Conservation (phyloP, 2,888 invertebrate genomes). For the Phragmatobia fuliginosa region DNA sequence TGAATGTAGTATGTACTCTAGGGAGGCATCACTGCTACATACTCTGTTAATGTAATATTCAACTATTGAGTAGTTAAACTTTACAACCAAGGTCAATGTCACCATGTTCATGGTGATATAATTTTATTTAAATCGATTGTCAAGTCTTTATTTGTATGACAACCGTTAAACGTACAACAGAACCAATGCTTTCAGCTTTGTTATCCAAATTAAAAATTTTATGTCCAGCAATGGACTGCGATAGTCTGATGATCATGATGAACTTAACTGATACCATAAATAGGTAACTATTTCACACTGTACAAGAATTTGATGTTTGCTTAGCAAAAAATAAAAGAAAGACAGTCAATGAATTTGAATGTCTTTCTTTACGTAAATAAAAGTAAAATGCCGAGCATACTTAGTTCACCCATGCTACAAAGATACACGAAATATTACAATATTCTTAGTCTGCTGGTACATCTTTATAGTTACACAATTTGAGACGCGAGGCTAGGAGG, state of each 20-base stretch:
- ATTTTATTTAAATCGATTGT: neutral
- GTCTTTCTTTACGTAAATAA: neutral
- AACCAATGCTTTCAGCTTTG: no score
- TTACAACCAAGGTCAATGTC: neutral
- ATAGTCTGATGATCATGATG: no score
- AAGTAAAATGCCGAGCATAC: neutral
- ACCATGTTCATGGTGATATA: neutral
- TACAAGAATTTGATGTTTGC: neutral
- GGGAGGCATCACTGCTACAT: conserved; percentile 16
- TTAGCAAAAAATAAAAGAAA: no score
- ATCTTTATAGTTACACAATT: neutral
- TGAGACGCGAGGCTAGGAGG: neutral
- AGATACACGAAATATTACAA: neutral
- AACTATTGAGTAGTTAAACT: conserved; percentile 13
- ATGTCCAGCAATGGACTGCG: no score
- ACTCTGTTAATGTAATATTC: conserved; percentile 2
- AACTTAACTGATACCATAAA: neutral
- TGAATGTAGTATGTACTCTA: no score
- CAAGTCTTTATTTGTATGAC: neutral
- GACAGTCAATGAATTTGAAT: no score
- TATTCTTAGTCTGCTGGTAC: neutral
- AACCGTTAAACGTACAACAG: neutral
- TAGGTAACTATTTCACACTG: neutral
- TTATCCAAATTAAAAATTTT: no score
- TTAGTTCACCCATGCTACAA: neutral